Evolutionary conservation across 2,797 vertebrate genomes (phyloP), one percentile per base, ranked within the genome.

Genomic region (Falco biarmicus): DNA sequence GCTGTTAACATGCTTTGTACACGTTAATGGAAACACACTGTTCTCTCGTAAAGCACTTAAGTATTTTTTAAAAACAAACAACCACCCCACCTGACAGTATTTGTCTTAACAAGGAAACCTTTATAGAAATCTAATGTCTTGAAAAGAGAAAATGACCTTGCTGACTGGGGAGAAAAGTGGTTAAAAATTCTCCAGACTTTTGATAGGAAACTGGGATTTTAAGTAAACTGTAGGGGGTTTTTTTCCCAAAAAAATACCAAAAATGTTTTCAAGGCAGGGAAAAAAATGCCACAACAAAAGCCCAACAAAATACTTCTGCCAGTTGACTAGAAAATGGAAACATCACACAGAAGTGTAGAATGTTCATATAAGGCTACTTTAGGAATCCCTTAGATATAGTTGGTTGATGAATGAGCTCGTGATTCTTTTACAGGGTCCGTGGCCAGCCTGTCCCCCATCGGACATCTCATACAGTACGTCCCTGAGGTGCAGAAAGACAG

Each of bases 41-140:
- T 83, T 94, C 73, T 59, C 70, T 79, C 69, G 31, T 73, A 84
- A 76, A 93, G 63, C 56, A 28, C 74, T 82, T 86, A 26, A 45
- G n/a, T 19, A 54, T 73, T 51, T 95, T 90, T 78, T 71, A 18
- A 50, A 78, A 94, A 59, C 41, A 84, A 86, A 65, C 29, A 54
- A 56, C n/a, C 31, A 59, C n/a, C n/a, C 64, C 71, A 59, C 92
- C 84, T 89, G 83, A 85, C 56, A 82, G 29, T 64, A 77, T 90
- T 91, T 78, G 20, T 79, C 84, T 73, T 92, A 76, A 81, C 78
- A 93, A 66, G 50, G 93, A 94, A 84, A 47, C 56, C 71, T 84
- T 90, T 74, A 29, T 54, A 90, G 66, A 48, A 89, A 73, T 63
- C 39, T 37, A 73, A 69, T 84, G 28, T 81, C 54, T 73, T 87